These are phyloP conservation scores for Holothuria scabra DNA, from an alignment of 53 echinoderm and acorn worm species.

Conservation along the genomic window DNA sequence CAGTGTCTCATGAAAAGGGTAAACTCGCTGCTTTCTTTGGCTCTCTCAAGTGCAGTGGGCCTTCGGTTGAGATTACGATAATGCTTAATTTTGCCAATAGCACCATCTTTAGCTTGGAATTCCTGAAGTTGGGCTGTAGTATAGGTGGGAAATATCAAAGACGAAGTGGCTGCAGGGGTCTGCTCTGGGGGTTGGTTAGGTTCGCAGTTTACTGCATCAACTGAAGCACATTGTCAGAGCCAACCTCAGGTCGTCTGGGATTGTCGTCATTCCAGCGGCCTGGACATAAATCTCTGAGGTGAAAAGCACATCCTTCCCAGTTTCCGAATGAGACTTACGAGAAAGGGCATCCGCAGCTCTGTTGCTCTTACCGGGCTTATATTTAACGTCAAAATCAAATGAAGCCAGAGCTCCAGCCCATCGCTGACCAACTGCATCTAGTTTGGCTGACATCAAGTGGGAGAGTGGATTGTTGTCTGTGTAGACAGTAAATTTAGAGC, in stretches of 20 bases:
- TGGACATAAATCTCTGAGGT: neutral
- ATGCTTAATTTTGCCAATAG: constrained; percentile 23
- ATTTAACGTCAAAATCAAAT: constrained; percentile 51
- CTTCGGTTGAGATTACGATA: neutral
- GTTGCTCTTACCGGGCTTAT: constrained; percentile 40
- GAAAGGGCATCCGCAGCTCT: constrained; percentile 47
- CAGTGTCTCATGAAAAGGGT: constrained; percentile 33
- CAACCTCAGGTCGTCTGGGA: neutral
- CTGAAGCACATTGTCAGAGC: too few species aligned
- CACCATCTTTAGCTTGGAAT: constrained; percentile 42
- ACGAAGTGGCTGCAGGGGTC: neutral
- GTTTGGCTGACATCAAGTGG: constrained; percentile 50
- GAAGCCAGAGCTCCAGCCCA: constrained; percentile 43
- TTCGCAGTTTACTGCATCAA: neutral
- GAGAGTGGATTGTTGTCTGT: constrained; percentile 46
- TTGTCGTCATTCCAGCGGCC: constrained; percentile 8
- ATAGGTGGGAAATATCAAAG: constrained; percentile 41
- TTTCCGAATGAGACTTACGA: neutral
- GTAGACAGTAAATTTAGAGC: constrained; percentile 1
- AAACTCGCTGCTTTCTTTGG: neutral
- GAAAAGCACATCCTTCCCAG: neutral
- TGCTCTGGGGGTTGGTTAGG: neutral
- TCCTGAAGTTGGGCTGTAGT: constrained; percentile 9
- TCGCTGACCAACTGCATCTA: constrained; percentile 42
- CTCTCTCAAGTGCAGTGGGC: constrained; percentile 25